These are phyloP conservation scores for Cnemophilus loriae DNA, from an alignment of 2,113 vertebrate genomes.

Conservation along the genomic window DNA sequence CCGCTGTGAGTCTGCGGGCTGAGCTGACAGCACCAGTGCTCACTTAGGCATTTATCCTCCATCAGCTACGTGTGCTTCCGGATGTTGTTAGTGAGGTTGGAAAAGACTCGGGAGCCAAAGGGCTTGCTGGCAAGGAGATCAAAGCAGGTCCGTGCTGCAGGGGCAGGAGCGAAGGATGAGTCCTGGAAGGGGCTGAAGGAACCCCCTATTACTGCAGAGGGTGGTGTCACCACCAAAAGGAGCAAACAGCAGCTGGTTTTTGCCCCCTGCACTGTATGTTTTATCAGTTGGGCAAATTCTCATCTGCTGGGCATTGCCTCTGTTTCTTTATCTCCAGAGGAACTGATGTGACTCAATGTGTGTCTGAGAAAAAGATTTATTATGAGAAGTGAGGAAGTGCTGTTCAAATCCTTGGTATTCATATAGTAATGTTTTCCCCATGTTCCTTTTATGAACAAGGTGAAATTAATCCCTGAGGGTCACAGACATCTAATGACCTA, in stretches of 20 bases:
- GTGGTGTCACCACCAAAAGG: neutral
- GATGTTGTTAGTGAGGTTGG: neutral
- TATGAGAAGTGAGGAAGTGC: neutral
- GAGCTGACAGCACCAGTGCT: neutral
- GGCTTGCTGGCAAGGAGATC: neutral
- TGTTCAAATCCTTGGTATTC: neutral
- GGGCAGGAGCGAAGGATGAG: neutral
- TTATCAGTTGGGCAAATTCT: neutral
- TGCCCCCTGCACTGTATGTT: rapidly evolving
- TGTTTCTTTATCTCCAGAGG: neutral
- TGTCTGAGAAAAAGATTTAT: neutral
- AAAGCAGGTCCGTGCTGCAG: neutral
- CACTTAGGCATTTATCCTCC: neutral
- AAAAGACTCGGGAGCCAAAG: neutral
- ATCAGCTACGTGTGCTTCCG: neutral
- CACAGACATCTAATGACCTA: neutral
- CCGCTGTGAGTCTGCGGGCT: neutral
- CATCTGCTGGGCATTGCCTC: neutral
- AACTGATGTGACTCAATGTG: neutral
- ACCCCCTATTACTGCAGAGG: neutral
- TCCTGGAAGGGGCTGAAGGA: neutral
- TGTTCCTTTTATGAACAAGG: neutral
- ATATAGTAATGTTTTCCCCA: rapidly evolving
- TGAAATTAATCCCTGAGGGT: neutral
- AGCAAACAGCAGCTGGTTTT: neutral